Percentiles rank a stretch among this genome's conserved stretches.
These are phyloP conservation scores for Hydrocynus forskahlii DNA, from an alignment of 2,797 vertebrate genomes.

Conservation along the genomic window DNA sequence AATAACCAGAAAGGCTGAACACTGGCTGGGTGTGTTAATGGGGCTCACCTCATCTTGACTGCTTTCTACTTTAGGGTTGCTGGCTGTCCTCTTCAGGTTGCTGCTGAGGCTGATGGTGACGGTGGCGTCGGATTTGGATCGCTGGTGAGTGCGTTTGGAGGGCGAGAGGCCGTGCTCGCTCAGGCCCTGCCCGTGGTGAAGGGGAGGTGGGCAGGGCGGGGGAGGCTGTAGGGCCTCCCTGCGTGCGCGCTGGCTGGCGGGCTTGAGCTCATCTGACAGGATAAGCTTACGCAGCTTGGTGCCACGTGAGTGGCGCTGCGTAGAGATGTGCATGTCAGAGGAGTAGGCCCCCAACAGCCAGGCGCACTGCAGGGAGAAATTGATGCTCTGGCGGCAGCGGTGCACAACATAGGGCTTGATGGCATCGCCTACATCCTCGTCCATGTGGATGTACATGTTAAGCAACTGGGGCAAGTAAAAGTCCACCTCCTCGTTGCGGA, in stretches of 20 bases:
- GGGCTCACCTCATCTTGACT: slow-evolving; percentile 91
- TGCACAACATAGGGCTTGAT: slow-evolving; percentile 97
- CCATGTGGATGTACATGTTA: slow-evolving; percentile 99
- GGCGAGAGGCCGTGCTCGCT: slow-evolving; percentile 86
- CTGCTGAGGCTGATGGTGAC: slow-evolving; percentile 91
- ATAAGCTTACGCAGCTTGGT: slow-evolving; percentile 94
- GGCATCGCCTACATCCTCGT: slow-evolving; percentile 95
- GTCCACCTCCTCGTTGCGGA: slow-evolving; percentile 89
- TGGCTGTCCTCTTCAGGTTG: slow-evolving; percentile 94
- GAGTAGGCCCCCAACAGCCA: slow-evolving; percentile 94
- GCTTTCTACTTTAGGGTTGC: slow-evolving; percentile 94
- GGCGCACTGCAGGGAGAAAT: slow-evolving; percentile 92
- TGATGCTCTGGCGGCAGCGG: slow-evolving; percentile 93
- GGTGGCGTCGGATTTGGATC: slow-evolving; percentile 95
- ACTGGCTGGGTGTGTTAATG: neutral
- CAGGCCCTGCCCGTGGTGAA: slow-evolving; percentile 59
- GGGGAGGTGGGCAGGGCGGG: slow-evolving; percentile 70
- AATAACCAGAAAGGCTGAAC: neutral
- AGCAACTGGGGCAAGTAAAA: slow-evolving; percentile 96
- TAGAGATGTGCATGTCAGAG: slow-evolving; percentile 98
- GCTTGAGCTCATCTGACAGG: slow-evolving; percentile 94
- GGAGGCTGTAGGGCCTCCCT: slow-evolving; percentile 72
- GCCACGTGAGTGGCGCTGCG: slow-evolving; percentile 92
- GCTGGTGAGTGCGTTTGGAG: slow-evolving; percentile 94
- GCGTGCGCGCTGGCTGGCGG: slow-evolving; percentile 78